phyloP scores from a whole-genome alignment of 2,113 vertebrate genomes.

The Oreamnos americanus region DNA sequence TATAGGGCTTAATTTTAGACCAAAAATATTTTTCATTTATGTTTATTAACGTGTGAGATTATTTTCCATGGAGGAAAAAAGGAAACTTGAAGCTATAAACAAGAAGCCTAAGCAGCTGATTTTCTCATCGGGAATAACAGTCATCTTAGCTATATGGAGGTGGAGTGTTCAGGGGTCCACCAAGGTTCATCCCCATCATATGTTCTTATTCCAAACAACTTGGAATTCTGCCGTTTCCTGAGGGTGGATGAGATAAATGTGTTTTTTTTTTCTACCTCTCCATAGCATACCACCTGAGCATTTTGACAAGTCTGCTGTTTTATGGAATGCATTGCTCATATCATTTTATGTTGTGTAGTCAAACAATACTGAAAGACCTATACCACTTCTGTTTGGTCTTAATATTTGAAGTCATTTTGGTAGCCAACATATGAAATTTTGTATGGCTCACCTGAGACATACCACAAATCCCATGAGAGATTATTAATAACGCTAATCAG shows the following conservation, averaged over 20 bases:
- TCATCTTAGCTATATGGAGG: background rate
- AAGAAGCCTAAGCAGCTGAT: conserved; percentile 23
- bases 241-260: background rate
- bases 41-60: conserved; percentile 47
- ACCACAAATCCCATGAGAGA: background rate
- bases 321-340: background rate
- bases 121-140: background rate
- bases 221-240: background rate
- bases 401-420: background rate
- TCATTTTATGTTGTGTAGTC: background rate
- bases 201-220: background rate
- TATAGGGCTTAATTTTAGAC: conserved; percentile 47
- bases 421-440: background rate
- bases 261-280: background rate
- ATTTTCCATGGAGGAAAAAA: conserved; percentile 19
- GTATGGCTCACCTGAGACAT: background rate
- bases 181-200: background rate
- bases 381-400: background rate
- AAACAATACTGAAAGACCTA: background rate
- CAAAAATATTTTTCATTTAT: conserved; percentile 52
- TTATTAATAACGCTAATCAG: background rate
- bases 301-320: background rate
- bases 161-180: background rate
- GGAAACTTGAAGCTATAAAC: background rate
- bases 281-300: background rate